Evolutionary conservation across 2,113 vertebrate genomes (phyloP), one percentile per base, ranked within the genome.

Genomic region (Aepyceros melampus): DNA sequence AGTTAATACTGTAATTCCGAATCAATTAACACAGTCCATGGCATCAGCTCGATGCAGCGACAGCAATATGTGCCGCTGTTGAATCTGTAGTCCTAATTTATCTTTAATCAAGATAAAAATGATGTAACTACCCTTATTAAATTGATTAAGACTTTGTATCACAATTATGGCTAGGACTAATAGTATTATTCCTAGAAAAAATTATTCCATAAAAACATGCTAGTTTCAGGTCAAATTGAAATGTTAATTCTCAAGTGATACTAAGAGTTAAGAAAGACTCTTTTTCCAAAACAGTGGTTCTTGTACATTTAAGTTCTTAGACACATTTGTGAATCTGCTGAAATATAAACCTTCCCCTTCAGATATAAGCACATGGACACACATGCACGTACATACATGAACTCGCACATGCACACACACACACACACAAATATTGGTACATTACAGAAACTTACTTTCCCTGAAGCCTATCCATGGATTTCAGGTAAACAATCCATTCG

Each of bases 151-250:
- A 58, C 25, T 87, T 89, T 40, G 3, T 15, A 89, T 53, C 27
- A 86, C 19, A 74, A 36, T 67, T 62, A 62, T 4, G 31, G 8
- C 47, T 56, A 89, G n/a, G n/a, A 29, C 6, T 78, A 76, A 19
- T 82, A 79, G 47, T 21, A 53, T 40, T 14, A 79, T 88, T 71
- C 33, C 64, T 21, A 88, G 83, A 76, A 91, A 91, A 91, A 91
- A 29, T 81, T n/a, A 86, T 55, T 79, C n/a, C 12, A 40, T 51
- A 83, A 56, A 83, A 43, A n/a, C 5, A 94, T 23, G 15, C 4
- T 13, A 31, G 16, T 64, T 94, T 94, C 71, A 83, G 47, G 7
- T 84, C 47, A 90, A 96, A 91, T 5, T 78, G 43, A 93, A 97
- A 21, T 71, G 17, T 55, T 84, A 49, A 81, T 81, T 93, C 23